phyloP scores from a whole-genome alignment of 2,888 invertebrate genomes.

The Pyrochroa serraticornis region DNA sequence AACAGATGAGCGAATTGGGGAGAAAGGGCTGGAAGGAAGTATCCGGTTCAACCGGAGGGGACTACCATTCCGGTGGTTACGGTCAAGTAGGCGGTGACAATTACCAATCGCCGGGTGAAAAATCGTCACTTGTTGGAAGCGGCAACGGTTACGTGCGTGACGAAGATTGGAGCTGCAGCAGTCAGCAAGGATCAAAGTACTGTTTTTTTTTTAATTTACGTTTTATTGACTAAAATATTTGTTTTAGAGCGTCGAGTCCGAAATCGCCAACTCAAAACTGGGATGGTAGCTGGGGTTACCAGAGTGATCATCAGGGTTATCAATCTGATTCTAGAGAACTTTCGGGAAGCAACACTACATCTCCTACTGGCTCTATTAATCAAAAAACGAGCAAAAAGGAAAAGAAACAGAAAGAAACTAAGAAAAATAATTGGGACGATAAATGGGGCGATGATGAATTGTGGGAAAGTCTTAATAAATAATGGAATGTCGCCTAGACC shows the following conservation, averaged over 20 bases:
- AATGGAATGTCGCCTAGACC: slow-evolving; percentile 41
- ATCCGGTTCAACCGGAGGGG: slow-evolving; percentile 23
- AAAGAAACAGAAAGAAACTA: slow-evolving; percentile 49
- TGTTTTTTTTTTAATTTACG: background rate
- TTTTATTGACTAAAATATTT: background rate
- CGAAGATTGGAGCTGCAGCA: slow-evolving; percentile 56
- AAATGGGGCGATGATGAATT: slow-evolving; percentile 66
- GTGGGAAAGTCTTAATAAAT: slow-evolving; percentile 68
- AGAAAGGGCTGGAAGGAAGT: slow-evolving; percentile 51
- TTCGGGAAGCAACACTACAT: slow-evolving; percentile 47
- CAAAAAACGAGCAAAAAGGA: slow-evolving; percentile 44
- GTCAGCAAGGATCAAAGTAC: slow-evolving; percentile 57
- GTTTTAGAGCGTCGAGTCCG: slow-evolving; percentile 55
- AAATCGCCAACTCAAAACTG: slow-evolving; percentile 53
- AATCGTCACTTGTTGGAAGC: slow-evolving; percentile 57
- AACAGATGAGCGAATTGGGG: slow-evolving; percentile 70
- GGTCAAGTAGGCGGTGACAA: slow-evolving; percentile 57
- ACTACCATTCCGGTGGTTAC: slow-evolving; percentile 50
- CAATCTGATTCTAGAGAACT: slow-evolving; percentile 50
- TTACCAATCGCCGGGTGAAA: slow-evolving; percentile 58
- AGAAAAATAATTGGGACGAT: slow-evolving; percentile 51
- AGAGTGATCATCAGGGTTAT: slow-evolving; percentile 51
- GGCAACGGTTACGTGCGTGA: slow-evolving; percentile 50
- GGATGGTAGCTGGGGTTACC: slow-evolving; percentile 50
- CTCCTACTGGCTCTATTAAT: slow-evolving; percentile 40